Percentiles rank a stretch among this genome's conserved stretches.
These are phyloP conservation scores for Lithophane ornitopus DNA, from an alignment of 2,888 invertebrate genomes.

Conservation along the genomic window DNA sequence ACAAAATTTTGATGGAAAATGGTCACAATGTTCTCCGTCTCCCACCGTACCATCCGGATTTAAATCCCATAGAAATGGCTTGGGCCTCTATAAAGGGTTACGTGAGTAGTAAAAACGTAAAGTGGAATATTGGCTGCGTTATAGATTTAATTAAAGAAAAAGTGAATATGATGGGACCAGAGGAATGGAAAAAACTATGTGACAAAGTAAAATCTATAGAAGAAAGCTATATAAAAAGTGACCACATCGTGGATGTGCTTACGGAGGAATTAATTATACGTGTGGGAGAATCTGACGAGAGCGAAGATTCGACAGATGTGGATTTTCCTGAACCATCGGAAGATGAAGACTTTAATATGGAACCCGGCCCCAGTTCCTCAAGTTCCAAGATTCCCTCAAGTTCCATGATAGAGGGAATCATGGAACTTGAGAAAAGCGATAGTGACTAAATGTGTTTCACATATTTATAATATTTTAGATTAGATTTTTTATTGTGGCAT, in stretches of 20 bases:
- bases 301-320: slow-evolving; percentile 9
- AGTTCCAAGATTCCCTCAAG: not conserved
- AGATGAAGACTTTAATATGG: slow-evolving; percentile 20
- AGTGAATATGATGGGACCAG: slow-evolving; percentile 46
- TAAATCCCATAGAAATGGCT: too few species aligned
- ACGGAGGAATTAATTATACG: slow-evolving; percentile 50
- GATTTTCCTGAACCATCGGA: slow-evolving; percentile 18
- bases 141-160: slow-evolving; percentile 47
- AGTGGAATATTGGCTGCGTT: too few species aligned
- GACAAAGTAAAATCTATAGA: slow-evolving; percentile 53
- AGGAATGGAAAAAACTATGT: slow-evolving; percentile 56
- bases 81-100: too few species aligned
- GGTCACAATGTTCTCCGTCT: too few species aligned
- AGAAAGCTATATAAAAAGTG: slow-evolving; percentile 38
- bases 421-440: not conserved
- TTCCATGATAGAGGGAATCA: slow-evolving; percentile 5
- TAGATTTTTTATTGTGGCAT: too few species aligned
- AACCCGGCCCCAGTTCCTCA: slow-evolving; percentile 10
- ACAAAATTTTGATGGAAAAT: too few species aligned
- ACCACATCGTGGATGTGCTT: slow-evolving; percentile 35
- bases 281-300: slow-evolving; percentile 9
- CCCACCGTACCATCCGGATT: too few species aligned
- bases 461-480: slow-evolving; percentile 1
- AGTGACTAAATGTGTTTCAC: not conserved
- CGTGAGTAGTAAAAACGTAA: too few species aligned